Evolutionary conservation across 2,113 vertebrate genomes (phyloP), one percentile per base, ranked within the genome.

Genomic region (Nothoprocta pentlandii): DNA sequence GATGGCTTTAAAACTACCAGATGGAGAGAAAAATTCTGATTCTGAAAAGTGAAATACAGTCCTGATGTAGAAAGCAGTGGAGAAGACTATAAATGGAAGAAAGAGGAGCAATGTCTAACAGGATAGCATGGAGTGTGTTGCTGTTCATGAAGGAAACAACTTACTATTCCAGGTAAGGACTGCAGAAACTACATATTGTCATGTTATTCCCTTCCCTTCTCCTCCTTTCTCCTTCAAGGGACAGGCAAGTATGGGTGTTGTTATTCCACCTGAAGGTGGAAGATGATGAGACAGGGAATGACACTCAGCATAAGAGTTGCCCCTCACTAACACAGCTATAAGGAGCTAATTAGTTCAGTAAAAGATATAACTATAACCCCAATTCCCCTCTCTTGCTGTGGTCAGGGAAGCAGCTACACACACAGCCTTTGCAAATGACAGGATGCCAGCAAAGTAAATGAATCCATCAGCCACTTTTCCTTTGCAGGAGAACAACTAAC

Each of bases 401-500:
- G 10, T 1, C 30, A 12, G 26, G 21, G 53, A 64, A 77, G 32
- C 8, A 66, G 39, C 25, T 59, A 10, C 12, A 19, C 4, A 42
- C 42, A 17, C 3, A 9, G 9, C 4, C 44, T 64, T 46, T 36
- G 42, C 26, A 49, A 25, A 20, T 3, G 74, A 26, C 16, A 26
- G 15, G 19, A 25, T 1, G 36, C 9, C 77, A 62, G 61, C 51
- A 20, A 12, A 32, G 23, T 0, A 0, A 58, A 26, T 42, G 11
- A 3, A 32, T 32, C 82, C 59, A 44, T 13, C 8, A 59, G 75
- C n/a, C 32, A 1, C 12, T 26, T 32, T 47, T 67, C 21, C 59
- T 62, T 30, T 0, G 1, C 6, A 23, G 36, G 23, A 26, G 39
- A 41, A 78, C 46, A 32, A 34, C 81, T 53, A 19, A 16, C 1